Evolutionary conservation across 2,113 vertebrate genomes (phyloP).

Genomic region (Uropsilus gracilis): DNA sequence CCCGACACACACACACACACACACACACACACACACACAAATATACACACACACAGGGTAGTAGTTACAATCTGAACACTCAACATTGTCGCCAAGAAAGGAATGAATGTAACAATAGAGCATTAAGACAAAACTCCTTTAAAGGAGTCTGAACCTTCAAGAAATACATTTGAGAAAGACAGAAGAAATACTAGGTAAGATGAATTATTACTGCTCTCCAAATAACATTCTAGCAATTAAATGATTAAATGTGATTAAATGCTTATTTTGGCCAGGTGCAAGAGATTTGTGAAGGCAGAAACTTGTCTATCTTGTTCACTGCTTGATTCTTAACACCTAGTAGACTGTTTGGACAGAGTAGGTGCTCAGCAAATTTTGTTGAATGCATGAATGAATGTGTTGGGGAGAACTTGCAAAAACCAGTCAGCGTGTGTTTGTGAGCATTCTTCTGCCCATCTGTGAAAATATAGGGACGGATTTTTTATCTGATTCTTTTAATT

Average conservation of each 20-base stretch:
- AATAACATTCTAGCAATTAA: not conserved
- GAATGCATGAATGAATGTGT: not conserved
- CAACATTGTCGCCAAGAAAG: constrained; percentile 50
- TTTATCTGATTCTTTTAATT: constrained; percentile 72
- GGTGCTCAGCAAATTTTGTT: not conserved
- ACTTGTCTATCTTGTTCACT: not conserved
- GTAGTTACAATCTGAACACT: constrained; percentile 61
- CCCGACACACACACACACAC: not conserved
- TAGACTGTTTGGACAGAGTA: not conserved
- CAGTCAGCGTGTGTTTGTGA: not conserved
- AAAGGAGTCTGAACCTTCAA: constrained; percentile 1
- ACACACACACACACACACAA: not conserved
- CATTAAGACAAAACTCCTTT: constrained; percentile 29
- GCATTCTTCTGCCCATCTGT: not conserved
- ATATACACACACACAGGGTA: not conserved
- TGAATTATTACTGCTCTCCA: constrained; percentile 54
- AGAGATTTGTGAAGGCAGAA: not conserved
- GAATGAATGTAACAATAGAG: not conserved
- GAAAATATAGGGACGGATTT: constrained; percentile 16
- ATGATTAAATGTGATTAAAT: constrained; percentile 11
- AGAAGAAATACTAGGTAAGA: constrained; percentile 48
- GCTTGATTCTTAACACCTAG: not conserved
- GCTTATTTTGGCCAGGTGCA: not conserved
- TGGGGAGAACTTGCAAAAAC: not conserved
- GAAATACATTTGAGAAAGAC: constrained; percentile 59